These are phyloP conservation scores for Microctonus hyperodae DNA, from an alignment of 2,888 invertebrate genomes.

Conservation along the genomic window DNA sequence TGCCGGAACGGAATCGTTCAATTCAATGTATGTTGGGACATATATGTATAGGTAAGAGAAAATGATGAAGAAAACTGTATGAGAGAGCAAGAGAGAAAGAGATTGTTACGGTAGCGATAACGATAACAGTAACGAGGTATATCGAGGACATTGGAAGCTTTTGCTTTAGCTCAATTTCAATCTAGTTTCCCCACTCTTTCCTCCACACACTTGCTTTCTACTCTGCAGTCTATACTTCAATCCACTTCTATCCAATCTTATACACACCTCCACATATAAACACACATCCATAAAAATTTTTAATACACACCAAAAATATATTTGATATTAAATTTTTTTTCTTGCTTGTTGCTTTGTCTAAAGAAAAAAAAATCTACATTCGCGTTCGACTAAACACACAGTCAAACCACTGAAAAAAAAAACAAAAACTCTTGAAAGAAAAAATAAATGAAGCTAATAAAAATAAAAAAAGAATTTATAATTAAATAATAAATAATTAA, in stretches of 20 bases:
- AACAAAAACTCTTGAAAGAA: not conserved
- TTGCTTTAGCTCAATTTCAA: slow-evolving; percentile 39
- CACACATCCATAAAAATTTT: not conserved
- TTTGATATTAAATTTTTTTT: not conserved
- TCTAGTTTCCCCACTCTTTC: slow-evolving; percentile 31
- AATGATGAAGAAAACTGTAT: not conserved
- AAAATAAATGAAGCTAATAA: too few relatives aligned
- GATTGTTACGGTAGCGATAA: slow-evolving; percentile 41
- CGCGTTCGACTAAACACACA: not conserved
- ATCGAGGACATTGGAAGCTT: slow-evolving; percentile 32
- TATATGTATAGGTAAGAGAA: not conserved
- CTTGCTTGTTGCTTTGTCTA: not conserved
- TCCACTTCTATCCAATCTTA: not conserved
- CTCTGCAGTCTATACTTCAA: not conserved
- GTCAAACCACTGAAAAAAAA: not conserved
- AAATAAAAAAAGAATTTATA: not conserved
- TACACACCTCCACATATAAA: not conserved
- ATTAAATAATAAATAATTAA: too few relatives aligned
- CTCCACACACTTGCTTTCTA: not conserved
- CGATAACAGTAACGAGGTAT: slow-evolving; percentile 40
- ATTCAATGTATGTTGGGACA: not conserved
- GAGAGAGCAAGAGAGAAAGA: not conserved
- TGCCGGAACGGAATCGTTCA: not conserved
- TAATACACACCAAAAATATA: not conserved
- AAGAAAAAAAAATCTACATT: not conserved